These are phyloP conservation scores for Ardeotis arabs DNA, from an alignment of 2,113 vertebrate genomes.

Conservation along the genomic window DNA sequence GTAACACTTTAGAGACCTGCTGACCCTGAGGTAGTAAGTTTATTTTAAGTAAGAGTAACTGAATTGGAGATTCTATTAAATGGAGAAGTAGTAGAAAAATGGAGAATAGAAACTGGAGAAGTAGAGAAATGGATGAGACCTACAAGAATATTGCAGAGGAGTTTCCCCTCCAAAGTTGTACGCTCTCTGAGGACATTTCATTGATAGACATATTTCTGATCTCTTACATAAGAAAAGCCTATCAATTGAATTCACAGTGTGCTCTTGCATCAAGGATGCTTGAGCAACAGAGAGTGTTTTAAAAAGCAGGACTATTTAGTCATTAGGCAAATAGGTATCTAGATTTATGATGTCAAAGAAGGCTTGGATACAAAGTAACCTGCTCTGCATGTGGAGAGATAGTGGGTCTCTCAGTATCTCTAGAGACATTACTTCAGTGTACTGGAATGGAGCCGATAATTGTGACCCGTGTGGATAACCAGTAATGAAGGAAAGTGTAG, in stretches of 20 bases:
- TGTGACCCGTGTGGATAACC: background rate
- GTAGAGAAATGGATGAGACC: background rate
- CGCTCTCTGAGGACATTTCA: background rate
- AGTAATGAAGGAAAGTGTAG: background rate
- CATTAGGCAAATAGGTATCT: background rate
- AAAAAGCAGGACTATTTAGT: background rate
- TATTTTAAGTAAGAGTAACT: background rate
- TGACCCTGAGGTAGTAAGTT: background rate
- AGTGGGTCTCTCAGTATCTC: background rate
- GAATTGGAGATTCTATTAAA: background rate
- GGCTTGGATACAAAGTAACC: background rate
- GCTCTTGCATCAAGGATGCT: background rate
- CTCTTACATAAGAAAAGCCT: background rate
- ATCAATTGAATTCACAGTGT: background rate
- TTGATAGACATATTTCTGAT: background rate
- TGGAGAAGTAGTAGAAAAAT: background rate
- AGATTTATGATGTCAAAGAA: background rate
- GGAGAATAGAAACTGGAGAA: background rate
- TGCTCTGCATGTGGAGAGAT: background rate
- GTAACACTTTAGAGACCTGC: background rate
- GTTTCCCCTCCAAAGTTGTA: background rate
- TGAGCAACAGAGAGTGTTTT: background rate
- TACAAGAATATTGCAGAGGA: background rate
- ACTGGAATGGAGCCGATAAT: background rate
- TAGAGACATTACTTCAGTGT: background rate